Evolutionary conservation across 2,797 vertebrate genomes (phyloP), one percentile per base, ranked within the genome.

Genomic region (Enteromius afrohamiltoni): DNA sequence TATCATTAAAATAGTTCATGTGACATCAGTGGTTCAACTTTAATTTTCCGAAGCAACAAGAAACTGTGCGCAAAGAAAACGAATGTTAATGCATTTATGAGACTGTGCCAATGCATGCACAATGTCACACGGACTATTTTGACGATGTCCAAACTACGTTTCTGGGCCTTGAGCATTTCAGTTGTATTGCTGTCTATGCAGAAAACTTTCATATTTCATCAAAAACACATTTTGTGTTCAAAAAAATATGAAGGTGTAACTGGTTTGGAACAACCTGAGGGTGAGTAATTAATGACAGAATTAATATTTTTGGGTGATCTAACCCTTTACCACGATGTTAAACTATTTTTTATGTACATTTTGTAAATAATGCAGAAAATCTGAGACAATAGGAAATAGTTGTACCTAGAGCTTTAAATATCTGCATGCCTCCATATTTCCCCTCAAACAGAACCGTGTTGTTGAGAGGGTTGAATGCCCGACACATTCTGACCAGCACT

Each of bases 381-480:
- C 21, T 49, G 21, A 21, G 3, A 62, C 31, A 9, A 19, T 13
- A 53, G 29, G 14, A 34, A 49, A 14, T 29, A 89, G 45, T 40
- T 26, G 45, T 96, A 99, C 98, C 98, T 89, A 99, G 95, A 88
- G 98, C 94, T 95, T 99, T 99, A 92, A 99, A 99, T 96, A 98
- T 97, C 92, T 99, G 98, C 96, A 99, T 98, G 89, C 98, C 97
- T 91, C 97, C 98, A 83, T 99, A 99, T 93, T 99, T 99, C 88
- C 98, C 98, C 94, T 99, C 98, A 92, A 99, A 99, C 89, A 99
- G 96, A 92, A 99, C 98, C 62, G 98, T 99, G 95, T 99, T 99
- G 95, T 99, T 99, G 90, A 99, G 95, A 86, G 98, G 98, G 89
- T 99, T 99, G 94, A 99, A 99, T 83, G 97, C 98, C 94, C 98